Evolutionary conservation across 2,888 invertebrate species (phyloP), one percentile per base, ranked within the genome.

Genomic region (Torymus tubicola): DNA sequence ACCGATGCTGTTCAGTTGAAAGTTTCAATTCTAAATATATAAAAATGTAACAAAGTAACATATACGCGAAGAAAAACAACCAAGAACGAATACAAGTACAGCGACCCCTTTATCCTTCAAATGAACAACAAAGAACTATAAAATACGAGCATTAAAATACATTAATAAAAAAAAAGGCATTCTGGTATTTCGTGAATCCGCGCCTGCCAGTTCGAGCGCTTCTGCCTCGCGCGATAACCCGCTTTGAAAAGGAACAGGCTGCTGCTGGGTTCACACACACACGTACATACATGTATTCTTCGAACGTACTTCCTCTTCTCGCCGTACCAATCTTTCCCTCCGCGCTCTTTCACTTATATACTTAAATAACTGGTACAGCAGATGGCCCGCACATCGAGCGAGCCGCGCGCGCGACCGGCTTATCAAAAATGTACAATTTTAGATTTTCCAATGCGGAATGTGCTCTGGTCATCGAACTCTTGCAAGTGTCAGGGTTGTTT

Each of bases 231-330:
- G 85, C 87, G 89, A 89, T 89, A 88, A 86, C 31, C 84, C 84
- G 82, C 82, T 85, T 87, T 89, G 89, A 89, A 88, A 89, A 87
- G 87, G 86, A 88, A 87, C 89, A 89, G 89, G 85, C 88, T 85
- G 85, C 88, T 84, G 80, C n/a, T n/a, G n/a, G 81, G 83, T 77
- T 82, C 84, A 31, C 31, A 31, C 31, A 2, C 31, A 3, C 31
- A 31, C 31, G 8, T 8, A 31, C 3, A 31, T 8, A 71, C n/a
- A n/a, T n/a, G n/a, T 84, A 82, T 80, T 83, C 83, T 85, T 83
- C 68, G 84, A 84, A 84, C 83, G 83, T 83, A 84, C 86, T 85
- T 86, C 84, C 82, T 84, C 84, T 83, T 81, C 82, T 83, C 31
- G 31, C 74, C 81, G 80, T 82, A 81, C 81, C 83, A 78, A 78